Conservation (phyloP, 2,888 invertebrate species). For the Tuberolachnus salignus region DNA sequence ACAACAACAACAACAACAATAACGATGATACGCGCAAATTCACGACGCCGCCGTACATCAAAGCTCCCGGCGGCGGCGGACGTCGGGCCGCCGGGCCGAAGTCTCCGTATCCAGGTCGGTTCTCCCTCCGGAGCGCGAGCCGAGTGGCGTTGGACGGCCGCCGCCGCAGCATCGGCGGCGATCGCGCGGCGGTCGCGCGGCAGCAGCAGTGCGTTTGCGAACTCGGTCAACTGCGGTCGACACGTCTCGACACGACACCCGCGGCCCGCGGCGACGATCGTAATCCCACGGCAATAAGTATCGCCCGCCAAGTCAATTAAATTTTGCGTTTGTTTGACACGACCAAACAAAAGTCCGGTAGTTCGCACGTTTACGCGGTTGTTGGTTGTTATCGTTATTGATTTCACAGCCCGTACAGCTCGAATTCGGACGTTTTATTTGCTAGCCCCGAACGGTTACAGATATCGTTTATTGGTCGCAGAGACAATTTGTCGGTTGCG, state of each 20-base stretch:
- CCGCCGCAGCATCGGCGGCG: too few species aligned
- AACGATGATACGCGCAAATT: background rate
- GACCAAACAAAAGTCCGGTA: background rate
- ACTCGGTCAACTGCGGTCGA: conserved; percentile 25
- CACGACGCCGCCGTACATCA: background rate
- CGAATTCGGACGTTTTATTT: background rate
- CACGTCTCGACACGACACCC: background rate
- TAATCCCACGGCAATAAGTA: background rate
- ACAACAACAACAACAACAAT: background rate
- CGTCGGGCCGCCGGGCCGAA: background rate
- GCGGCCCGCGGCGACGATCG: too few species aligned
- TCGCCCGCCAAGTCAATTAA: background rate
- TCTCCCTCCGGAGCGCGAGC: background rate
- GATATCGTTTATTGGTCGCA: background rate
- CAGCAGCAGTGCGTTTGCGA: conserved; percentile 37
- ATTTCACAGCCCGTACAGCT: background rate
- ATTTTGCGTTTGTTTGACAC: too few species aligned
- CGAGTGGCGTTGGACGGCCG: background rate
- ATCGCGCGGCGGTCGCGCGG: too few species aligned
- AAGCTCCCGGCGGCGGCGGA: background rate
- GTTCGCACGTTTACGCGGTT: background rate
- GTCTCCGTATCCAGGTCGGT: background rate
- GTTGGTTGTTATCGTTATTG: background rate
- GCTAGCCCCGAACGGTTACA: too few species aligned
- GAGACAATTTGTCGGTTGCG: too few species aligned